A percentile compares a stretch with the other conserved stretches of the same genome.
Evolutionary conservation across 2,888 invertebrate species (phyloP).

Genomic region (Cylindroiulus punctatus): DNA sequence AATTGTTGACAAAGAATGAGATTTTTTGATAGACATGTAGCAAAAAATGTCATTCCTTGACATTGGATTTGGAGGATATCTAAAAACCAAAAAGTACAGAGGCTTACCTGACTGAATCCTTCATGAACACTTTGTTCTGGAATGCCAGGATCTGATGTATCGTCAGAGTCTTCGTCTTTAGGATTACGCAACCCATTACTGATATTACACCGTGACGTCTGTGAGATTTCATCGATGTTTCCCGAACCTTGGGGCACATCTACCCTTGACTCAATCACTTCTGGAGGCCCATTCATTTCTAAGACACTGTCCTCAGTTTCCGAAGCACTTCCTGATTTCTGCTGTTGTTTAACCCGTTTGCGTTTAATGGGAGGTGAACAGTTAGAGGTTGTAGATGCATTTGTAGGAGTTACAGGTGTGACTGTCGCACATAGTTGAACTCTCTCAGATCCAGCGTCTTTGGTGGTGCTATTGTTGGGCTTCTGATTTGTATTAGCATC

Average conservation of each 20-base stretch:
- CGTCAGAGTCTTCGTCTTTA: slow-evolving; percentile 44
- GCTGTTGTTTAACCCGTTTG: not conserved
- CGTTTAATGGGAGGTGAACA: slow-evolving; percentile 48
- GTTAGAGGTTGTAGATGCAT: not conserved
- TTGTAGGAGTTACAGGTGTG: not conserved
- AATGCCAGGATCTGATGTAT: slow-evolving; percentile 2
- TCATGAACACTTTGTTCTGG: slow-evolving; percentile 51
- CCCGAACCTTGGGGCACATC: not conserved
- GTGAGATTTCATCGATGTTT: not conserved
- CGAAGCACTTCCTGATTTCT: slow-evolving; percentile 47
- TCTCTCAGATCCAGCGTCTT: not conserved
- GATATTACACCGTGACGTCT: not conserved
- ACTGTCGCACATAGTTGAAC: slow-evolving; percentile 19
- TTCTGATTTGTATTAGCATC: slow-evolving; percentile 42
- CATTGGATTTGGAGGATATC: too few relatives aligned
- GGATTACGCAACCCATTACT: slow-evolving; percentile 35
- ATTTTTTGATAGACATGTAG: too few relatives aligned
- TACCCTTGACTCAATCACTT: slow-evolving; percentile 50
- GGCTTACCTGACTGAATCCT: slow-evolving; percentile 52
- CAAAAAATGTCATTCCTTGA: too few relatives aligned
- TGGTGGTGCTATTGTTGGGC: not conserved
- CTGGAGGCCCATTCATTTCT: slow-evolving; percentile 43
- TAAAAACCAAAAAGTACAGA: not conserved
- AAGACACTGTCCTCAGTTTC: slow-evolving; percentile 33
- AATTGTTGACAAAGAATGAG: too few relatives aligned